These are phyloP conservation scores for Helicolenus hilgendorfi DNA, from an alignment of 2,797 vertebrate genomes.

Conservation along the genomic window DNA sequence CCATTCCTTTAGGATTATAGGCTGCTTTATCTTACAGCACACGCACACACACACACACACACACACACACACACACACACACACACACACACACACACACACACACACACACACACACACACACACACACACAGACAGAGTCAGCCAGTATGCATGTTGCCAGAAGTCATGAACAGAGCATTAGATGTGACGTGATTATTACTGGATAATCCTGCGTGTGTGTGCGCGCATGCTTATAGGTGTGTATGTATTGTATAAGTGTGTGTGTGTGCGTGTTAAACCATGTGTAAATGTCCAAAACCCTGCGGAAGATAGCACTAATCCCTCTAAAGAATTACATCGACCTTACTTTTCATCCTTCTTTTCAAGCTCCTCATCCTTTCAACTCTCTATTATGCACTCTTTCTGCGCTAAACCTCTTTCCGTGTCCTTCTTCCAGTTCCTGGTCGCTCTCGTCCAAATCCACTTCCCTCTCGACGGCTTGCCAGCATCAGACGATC, in stretches of 20 bases:
- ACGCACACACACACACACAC: background rate
- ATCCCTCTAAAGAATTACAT: constrained; percentile 68
- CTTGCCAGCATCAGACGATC: constrained; percentile 51
- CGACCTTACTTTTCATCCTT: constrained; percentile 56
- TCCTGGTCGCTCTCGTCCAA: constrained; percentile 51
- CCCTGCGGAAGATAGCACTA: constrained; percentile 56
- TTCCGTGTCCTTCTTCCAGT: constrained; percentile 35
- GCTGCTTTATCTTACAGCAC: constrained; percentile 48
- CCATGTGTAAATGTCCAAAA: constrained; percentile 59
- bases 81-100: background rate
- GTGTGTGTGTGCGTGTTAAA: constrained; percentile 27
- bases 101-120: background rate
- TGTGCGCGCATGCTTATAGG: constrained; percentile 32
- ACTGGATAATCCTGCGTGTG: constrained; percentile 67
- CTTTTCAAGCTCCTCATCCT: constrained; percentile 50
- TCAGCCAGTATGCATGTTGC: constrained; percentile 29
- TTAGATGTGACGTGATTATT: constrained; percentile 74
- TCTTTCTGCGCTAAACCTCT: constrained; percentile 49
- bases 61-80: background rate
- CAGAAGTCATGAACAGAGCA: constrained; percentile 65
- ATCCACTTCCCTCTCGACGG: constrained; percentile 54
- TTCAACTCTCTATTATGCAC: constrained; percentile 43
- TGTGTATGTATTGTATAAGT: constrained; percentile 10
- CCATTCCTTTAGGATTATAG: constrained; percentile 63
- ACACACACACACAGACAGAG: background rate